Conservation (phyloP, 2,888 invertebrate genomes). For the Crocallis elinguaria region DNA sequence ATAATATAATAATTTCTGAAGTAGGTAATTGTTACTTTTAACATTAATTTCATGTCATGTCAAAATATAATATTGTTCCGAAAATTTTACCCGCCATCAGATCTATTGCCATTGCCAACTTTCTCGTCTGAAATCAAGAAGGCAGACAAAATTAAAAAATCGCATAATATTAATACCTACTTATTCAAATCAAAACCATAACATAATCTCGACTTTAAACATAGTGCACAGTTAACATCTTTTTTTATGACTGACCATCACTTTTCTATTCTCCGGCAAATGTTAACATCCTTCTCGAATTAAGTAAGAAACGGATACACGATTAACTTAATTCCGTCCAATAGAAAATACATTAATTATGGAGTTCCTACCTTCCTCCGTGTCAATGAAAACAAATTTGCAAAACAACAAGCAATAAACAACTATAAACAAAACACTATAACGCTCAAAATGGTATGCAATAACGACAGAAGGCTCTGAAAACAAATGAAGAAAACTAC, state of each 20-base stretch:
- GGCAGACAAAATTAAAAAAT: no score
- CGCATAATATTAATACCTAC: no score
- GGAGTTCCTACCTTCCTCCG: slow-evolving; percentile 28
- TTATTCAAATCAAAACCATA: no score
- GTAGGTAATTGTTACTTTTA: no score
- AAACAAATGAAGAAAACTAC: slow-evolving; percentile 3
- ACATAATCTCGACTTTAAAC: no score
- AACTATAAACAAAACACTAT: not conserved
- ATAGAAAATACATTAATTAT: slow-evolving; percentile 28
- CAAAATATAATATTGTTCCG: no score
- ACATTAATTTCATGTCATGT: no score
- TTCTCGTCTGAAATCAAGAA: no score
- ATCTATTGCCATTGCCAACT: no score
- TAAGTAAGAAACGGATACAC: slow-evolving; percentile 21
- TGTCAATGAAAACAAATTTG: slow-evolving; percentile 34
- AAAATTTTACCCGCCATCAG: no score
- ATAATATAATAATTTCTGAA: no score
- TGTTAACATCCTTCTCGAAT: slow-evolving; percentile 14
- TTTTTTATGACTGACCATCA: not conserved
- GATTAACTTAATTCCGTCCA: slow-evolving; percentile 20
- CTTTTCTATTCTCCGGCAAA: not conserved
- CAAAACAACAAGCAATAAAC: not conserved
- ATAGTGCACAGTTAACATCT: no score
- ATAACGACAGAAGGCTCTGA: slow-evolving; percentile 17
- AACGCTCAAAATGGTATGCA: slow-evolving; percentile 1